phyloP scores from a whole-genome alignment of 2,113 vertebrate genomes.

The Oncorhynchus masou region DNA sequence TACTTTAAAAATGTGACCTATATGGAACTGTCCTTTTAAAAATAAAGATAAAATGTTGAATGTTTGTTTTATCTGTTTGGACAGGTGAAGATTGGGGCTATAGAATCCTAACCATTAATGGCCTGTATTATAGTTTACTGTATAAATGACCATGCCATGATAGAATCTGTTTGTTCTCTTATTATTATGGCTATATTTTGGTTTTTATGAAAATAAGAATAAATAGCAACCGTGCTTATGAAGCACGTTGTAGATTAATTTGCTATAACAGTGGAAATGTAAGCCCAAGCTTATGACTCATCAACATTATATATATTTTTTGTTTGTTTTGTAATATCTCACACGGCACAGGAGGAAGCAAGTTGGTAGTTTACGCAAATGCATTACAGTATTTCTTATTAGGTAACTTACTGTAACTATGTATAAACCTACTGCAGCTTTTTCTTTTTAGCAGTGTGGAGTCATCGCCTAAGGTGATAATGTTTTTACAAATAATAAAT shows the following conservation, averaged over 20 bases:
- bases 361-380: conserved; percentile 25
- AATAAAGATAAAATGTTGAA: too few relatives aligned
- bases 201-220: conserved; percentile 34
- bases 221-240: conserved; percentile 21
- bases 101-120: conserved; percentile 47
- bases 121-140: conserved; percentile 54
- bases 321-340: conserved; percentile 16
- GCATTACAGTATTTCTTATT: conserved; percentile 21
- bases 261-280: neutral
- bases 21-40: conserved; percentile 32
- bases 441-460: conserved; percentile 53
- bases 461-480: conserved; percentile 54
- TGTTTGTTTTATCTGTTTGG: conserved; percentile 10
- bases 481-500: conserved; percentile 65
- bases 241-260: conserved; percentile 33
- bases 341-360: conserved; percentile 14
- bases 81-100: conserved; percentile 31
- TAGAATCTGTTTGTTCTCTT: conserved; percentile 36
- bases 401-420: conserved; percentile 36
- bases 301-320: neutral
- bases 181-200: conserved; percentile 43
- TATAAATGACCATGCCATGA: conserved; percentile 44
- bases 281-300: conserved; percentile 10
- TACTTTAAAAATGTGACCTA: conserved; percentile 60
- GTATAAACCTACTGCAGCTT: conserved; percentile 47